phyloP scores from a whole-genome alignment of 2,888 invertebrate species.

The Lasiommata megera region DNA sequence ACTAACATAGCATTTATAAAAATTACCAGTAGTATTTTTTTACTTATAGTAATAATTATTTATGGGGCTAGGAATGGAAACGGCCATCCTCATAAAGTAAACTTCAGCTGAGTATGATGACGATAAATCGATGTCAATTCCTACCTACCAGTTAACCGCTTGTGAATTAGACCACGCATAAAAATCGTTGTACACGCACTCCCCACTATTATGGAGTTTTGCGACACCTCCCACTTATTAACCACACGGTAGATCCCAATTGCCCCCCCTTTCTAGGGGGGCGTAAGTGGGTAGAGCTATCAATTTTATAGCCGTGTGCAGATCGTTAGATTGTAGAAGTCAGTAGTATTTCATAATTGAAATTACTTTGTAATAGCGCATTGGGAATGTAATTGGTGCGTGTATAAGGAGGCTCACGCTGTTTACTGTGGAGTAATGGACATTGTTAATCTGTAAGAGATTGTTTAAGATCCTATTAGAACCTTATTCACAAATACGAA shows the following conservation, averaged over 20 bases:
- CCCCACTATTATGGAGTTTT: slow-evolving; percentile 54
- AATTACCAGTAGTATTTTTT: too few relatives aligned
- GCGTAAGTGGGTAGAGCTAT: slow-evolving; percentile 38
- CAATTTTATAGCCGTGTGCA: slow-evolving; percentile 25
- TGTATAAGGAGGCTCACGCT: slow-evolving; percentile 19
- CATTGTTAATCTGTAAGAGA: slow-evolving; percentile 15
- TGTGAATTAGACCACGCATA: slow-evolving; percentile 40
- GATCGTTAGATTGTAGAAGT: slow-evolving; percentile 33
- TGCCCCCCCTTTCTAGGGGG: slow-evolving; percentile 45
- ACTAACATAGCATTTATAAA: too few relatives aligned
- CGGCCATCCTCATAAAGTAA: too few relatives aligned
- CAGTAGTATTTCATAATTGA: slow-evolving; percentile 37
- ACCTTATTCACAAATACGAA: background rate
- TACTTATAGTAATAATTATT: too few relatives aligned
- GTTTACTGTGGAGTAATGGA: slow-evolving; percentile 20
- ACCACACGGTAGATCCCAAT: slow-evolving; percentile 52
- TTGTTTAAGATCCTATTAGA: slow-evolving; percentile 11
- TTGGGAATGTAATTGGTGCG: slow-evolving; percentile 29
- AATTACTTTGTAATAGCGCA: slow-evolving; percentile 36
- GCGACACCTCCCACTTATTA: slow-evolving; percentile 74
- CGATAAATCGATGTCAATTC: too few relatives aligned
- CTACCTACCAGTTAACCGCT: slow-evolving; percentile 17
- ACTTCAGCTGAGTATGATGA: too few relatives aligned
- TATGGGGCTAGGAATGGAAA: too few relatives aligned
- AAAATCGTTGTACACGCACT: slow-evolving; percentile 50